Conservation (phyloP, 2,113 vertebrate species). For the Echinops telfairi region DNA sequence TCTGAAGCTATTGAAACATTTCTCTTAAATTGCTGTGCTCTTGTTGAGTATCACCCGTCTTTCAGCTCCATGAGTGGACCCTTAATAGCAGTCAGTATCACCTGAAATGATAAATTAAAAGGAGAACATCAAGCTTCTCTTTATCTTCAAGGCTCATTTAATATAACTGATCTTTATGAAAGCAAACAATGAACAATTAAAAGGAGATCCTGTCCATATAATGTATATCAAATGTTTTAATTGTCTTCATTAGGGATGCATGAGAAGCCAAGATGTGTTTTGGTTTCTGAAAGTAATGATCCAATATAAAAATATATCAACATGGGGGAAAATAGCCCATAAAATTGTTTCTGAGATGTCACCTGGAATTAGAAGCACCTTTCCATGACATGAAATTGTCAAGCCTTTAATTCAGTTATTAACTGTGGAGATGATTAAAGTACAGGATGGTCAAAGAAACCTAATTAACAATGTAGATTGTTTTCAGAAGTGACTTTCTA, state of each 20-base stretch:
- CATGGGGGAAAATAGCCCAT: conserved; percentile 57
- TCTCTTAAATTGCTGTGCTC: neutral
- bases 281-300: conserved; percentile 77
- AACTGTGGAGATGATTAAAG: conserved; percentile 67
- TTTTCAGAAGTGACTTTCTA: conserved; percentile 43
- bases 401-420: conserved; percentile 65
- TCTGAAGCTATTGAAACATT: conserved; percentile 12
- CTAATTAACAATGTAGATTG: conserved; percentile 63
- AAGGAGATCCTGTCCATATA: conserved; percentile 64
- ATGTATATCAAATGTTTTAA: conserved; percentile 77
- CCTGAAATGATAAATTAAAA: conserved; percentile 82
- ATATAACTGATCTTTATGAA: conserved; percentile 75
- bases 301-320: conserved; percentile 76
- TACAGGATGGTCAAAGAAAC: conserved; percentile 48
- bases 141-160: conserved; percentile 82
- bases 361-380: conserved; percentile 74
- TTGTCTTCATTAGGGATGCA: conserved; percentile 82
- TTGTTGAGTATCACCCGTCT: conserved; percentile 40
- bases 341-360: conserved; percentile 71
- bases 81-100: conserved; percentile 67
- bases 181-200: conserved; percentile 82
- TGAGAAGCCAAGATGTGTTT: conserved; percentile 75
- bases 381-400: conserved; percentile 60
- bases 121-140: conserved; percentile 64
- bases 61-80: conserved; percentile 18